Evolutionary conservation across 2,113 vertebrate species (phyloP), one percentile per base, ranked within the genome.

Genomic region (Heterotis niloticus): DNA sequence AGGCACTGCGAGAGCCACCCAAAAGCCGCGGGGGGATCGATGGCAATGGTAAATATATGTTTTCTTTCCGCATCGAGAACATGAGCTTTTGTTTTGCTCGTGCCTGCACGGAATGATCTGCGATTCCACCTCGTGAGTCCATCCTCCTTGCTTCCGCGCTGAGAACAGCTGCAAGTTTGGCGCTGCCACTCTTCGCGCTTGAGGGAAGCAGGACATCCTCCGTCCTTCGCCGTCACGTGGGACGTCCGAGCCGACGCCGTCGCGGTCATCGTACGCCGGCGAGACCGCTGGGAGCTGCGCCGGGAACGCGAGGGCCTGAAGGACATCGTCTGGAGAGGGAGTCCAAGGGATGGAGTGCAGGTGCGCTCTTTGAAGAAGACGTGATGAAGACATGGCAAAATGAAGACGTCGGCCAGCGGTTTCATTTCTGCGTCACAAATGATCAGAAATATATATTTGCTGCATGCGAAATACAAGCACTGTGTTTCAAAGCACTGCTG

Each of bases 11-110:
- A 56, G 68, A 73, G 68, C 34, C 77, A 54, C 5, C 20, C 64
- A 78, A 73, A 78, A 66, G 20, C 3, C 75, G 34, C n/a, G 71
- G 67, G 71, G 54, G 71, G 52, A 24, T 16, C 56, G 54, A 74
- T 28, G 24, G 26, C 14, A 54, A 51, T 57, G 14, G 71, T 57
- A 74, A 56, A 74, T 84, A 64, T 44, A 64, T 34, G 74, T 64
- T 7, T 75, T 64, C 34, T 64, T 28, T 62, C 14, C 14, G 60
- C 12, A 62, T 62, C 18, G 1, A 52, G 26, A 34, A 26, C 17
- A 23, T 14, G 54, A 52, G 20, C 28, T 24, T 16, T 14, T 68
- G 20, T 69, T 59, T 23, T 64, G 29, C 68, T 28, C 28, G 52
- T 69, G 44, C 20, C 52, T 29, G 65, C 16, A 5, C 20, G 7